Percentiles rank a stretch among this genome's conserved stretches.
Evolutionary conservation across 2,797 vertebrate species (phyloP).

Genomic region (Threskiornis aethiopicus): DNA sequence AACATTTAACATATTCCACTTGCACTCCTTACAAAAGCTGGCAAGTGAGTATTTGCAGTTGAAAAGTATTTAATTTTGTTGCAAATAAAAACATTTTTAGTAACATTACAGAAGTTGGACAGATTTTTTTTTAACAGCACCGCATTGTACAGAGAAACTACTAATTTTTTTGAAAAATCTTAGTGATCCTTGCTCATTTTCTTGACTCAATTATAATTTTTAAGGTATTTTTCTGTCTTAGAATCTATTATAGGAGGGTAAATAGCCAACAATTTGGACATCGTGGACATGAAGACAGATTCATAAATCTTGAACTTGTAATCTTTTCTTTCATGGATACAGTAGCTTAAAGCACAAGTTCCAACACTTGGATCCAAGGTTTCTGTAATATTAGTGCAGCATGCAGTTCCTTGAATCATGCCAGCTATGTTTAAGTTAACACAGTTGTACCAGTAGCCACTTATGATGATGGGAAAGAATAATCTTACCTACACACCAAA

Average conservation of each 20-base stretch:
- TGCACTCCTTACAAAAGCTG: not conserved
- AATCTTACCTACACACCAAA: not conserved
- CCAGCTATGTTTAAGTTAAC: not conserved
- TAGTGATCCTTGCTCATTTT: not conserved
- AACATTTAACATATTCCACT: not conserved
- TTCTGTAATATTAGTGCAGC: not conserved
- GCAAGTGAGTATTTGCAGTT: not conserved
- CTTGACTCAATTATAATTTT: not conserved
- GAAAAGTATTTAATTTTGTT: not conserved
- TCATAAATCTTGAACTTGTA: not conserved
- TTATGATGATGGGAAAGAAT: not conserved
- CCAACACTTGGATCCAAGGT: not conserved
- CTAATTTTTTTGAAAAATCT: not conserved
- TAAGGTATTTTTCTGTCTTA: not conserved
- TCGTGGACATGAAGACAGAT: not conserved
- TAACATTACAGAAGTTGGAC: not conserved
- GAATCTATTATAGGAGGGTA: not conserved
- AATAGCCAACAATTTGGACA: not conserved
- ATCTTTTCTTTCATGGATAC: rapidly evolving
- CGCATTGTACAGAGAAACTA: not conserved
- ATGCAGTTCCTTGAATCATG: not conserved
- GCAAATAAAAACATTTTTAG: not conserved
- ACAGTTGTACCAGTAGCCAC: not conserved
- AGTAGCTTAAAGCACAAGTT: not conserved
- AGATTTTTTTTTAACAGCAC: not conserved